These are phyloP conservation scores for Callyntrura sp. DNA, from an alignment of 2,888 invertebrate species.

Conservation along the genomic window DNA sequence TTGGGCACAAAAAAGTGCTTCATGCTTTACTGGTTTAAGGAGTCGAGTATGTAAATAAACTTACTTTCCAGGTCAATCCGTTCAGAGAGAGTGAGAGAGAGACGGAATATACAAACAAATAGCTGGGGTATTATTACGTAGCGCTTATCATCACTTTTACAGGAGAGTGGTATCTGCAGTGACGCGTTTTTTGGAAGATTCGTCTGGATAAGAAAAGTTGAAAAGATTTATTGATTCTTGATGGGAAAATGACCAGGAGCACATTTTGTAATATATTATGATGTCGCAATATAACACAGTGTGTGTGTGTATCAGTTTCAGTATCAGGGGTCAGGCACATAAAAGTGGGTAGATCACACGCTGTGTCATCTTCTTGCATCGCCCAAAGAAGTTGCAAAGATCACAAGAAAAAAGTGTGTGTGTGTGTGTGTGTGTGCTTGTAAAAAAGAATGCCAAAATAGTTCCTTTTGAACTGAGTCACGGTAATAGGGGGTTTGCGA, in stretches of 20 bases:
- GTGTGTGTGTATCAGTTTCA: background rate
- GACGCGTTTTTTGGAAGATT: background rate
- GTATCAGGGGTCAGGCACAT: too few relatives aligned
- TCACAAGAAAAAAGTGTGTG: too few relatives aligned
- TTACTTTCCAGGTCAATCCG: background rate
- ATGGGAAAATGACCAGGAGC: background rate
- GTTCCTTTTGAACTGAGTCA: too few relatives aligned
- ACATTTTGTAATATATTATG: background rate
- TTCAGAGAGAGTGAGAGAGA: background rate
- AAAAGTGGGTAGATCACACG: too few relatives aligned
- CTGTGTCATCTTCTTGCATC: too few relatives aligned
- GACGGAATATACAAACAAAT: background rate
- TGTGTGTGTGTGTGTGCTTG: too few relatives aligned
- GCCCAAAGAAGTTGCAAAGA: too few relatives aligned
- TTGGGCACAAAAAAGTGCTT: background rate
- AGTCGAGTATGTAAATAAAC: background rate
- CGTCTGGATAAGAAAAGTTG: background rate
- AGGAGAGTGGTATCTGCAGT: background rate
- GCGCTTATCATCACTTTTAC: background rate
- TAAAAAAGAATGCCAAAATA: too few relatives aligned
- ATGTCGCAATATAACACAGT: too few relatives aligned
- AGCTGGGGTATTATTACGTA: background rate
- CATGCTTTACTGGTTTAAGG: background rate
- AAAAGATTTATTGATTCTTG: conserved; percentile 30
- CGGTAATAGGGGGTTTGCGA: too few relatives aligned